Evolutionary conservation across 1,140 invertebrate genomes (phyloP).

Genomic region (Eriosoma lanigerum): DNA sequence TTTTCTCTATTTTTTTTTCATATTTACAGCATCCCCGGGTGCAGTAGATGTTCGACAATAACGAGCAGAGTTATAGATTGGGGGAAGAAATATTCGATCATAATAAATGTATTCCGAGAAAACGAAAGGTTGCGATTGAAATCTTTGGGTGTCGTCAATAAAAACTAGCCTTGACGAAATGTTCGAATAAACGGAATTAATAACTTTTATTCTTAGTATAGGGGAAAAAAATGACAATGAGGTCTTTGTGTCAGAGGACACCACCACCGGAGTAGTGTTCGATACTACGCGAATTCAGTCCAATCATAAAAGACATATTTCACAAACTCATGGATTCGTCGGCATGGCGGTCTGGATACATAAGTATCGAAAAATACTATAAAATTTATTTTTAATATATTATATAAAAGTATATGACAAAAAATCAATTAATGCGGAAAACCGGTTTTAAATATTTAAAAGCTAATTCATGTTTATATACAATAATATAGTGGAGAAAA

Average conservation of each 20-base stretch:
- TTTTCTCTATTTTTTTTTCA: background rate
- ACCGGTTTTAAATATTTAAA: background rate
- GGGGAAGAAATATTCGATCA: background rate
- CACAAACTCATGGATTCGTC: no score
- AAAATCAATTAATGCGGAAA: background rate
- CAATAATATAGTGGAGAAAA: no score
- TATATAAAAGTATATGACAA: no score
- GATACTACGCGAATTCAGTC: background rate
- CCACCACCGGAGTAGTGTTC: background rate
- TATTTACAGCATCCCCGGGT: conserved; percentile 12
- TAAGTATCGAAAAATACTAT: no score
- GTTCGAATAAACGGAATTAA: conserved; percentile 5
- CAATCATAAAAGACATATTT: no score
- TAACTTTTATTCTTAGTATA: background rate
- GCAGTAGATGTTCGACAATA: background rate
- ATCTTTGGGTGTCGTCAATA: background rate
- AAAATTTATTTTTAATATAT: no score
- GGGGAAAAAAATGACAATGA: background rate
- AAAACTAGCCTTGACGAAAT: background rate
- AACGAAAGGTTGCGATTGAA: background rate
- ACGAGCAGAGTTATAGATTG: no score
- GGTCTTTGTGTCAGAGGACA: background rate
- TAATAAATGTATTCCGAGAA: conserved; percentile 3
- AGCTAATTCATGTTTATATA: no score
- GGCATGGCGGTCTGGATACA: no score